These are phyloP conservation scores for Leptopilina clavipes DNA, from an alignment of 1,140 invertebrate genomes.

Conservation along the genomic window DNA sequence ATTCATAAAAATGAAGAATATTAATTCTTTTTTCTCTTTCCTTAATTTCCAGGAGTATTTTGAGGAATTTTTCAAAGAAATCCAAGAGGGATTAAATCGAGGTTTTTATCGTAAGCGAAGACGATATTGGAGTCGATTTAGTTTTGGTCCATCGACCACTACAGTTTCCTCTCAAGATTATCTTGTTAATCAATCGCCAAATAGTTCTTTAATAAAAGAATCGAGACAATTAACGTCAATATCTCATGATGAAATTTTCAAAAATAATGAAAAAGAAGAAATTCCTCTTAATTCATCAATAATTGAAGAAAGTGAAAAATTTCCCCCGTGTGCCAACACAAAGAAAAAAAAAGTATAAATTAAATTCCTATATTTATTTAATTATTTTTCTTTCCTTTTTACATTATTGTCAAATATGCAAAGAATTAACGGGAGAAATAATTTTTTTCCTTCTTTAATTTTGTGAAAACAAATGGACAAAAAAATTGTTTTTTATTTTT, in stretches of 20 bases:
- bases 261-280: no score
- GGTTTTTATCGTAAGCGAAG: neutral
- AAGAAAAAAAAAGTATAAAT: neutral
- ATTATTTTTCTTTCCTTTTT: no score
- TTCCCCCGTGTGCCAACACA: neutral
- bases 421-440: no score
- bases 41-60: neutral
- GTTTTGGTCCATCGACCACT: neutral
- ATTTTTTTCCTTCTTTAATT: no score
- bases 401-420: no score
- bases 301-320: neutral
- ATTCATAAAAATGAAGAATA: no score
- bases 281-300: neutral
- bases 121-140: neutral
- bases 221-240: no score
- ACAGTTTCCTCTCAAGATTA: neutral
- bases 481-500: no score
- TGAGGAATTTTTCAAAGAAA: slow-evolving; percentile 4
- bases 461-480: no score
- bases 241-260: neutral
- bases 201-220: no score
- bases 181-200: neutral
- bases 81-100: neutral
- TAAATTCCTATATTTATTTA: no score
- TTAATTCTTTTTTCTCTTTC: no score